Conservation (phyloP, 2,888 invertebrate genomes). For the Blera fallax region DNA sequence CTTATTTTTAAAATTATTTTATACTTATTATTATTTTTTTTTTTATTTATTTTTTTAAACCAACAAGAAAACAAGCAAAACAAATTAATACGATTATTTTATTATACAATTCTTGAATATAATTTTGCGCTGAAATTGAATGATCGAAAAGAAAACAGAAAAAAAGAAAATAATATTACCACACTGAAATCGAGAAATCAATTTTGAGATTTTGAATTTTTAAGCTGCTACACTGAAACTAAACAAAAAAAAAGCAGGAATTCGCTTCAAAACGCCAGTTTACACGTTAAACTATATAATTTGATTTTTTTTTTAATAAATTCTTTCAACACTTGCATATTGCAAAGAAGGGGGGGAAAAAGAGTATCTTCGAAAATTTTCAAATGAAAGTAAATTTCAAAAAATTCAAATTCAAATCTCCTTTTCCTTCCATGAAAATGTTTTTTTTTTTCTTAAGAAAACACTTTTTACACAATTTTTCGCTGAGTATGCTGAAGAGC, state of each 20-base stretch:
- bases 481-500: constrained; percentile 5
- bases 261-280: constrained; percentile 47
- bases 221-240: constrained; percentile 30
- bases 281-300: constrained; percentile 15
- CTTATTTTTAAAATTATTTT: constrained; percentile 41
- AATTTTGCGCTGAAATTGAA: constrained; percentile 72
- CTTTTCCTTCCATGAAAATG: constrained; percentile 25
- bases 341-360: constrained; percentile 22
- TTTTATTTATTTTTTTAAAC: constrained; percentile 30
- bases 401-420: neutral
- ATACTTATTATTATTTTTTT: constrained; percentile 31
- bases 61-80: constrained; percentile 44
- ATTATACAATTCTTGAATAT: constrained; percentile 66
- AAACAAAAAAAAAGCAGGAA: neutral
- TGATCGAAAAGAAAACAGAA: constrained; percentile 45
- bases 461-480: constrained; percentile 13
- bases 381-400: neutral
- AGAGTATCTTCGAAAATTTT: neutral
- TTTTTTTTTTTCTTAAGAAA: neutral
- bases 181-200: neutral
- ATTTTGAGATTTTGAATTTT: neutral
- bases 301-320: constrained; percentile 37
- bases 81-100: constrained; percentile 46
- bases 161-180: no score
- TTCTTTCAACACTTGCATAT: constrained; percentile 31